Evolutionary conservation across 1,140 invertebrate species (phyloP).

Genomic region (Tetramorium parvispinum): DNA sequence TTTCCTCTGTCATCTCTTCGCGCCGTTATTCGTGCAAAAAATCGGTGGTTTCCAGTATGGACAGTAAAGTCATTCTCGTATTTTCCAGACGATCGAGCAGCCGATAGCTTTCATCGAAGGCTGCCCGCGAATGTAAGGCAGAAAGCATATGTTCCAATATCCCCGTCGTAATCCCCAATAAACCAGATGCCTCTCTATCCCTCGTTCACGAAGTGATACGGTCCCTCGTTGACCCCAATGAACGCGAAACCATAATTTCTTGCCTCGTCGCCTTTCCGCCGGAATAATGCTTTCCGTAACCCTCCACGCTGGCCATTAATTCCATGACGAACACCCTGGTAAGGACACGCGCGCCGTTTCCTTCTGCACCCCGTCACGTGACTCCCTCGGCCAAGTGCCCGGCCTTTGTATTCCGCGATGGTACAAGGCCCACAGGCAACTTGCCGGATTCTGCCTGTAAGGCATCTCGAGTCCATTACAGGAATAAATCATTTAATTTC

Average conservation of each 20-base stretch:
- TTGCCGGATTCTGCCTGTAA: conserved; percentile 41
- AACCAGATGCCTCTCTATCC: conserved; percentile 25
- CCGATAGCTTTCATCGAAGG: conserved; percentile 42
- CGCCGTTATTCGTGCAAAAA: neutral
- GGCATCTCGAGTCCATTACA: neutral
- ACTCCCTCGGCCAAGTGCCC: conserved; percentile 28
- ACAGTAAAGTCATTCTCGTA: conserved; percentile 50
- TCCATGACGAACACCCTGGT: conserved; percentile 50
- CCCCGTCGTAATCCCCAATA: conserved; percentile 49
- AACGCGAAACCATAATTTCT: conserved; percentile 67
- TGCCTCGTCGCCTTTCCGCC: conserved; percentile 60
- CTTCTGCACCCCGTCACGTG: conserved; percentile 29
- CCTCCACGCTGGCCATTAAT: conserved; percentile 53
- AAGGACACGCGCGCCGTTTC: conserved; percentile 38
- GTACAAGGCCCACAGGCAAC: conserved; percentile 50
- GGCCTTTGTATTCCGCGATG: conserved; percentile 39
- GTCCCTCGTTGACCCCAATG: conserved; percentile 39
- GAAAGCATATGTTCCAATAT: conserved; percentile 60
- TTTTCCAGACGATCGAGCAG: conserved; percentile 44
- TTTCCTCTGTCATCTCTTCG: neutral
- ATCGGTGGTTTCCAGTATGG: neutral
- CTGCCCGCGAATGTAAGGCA: conserved; percentile 24
- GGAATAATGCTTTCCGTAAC: conserved; percentile 64
- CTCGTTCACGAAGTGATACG: neutral
- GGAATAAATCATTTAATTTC: conserved; percentile 34